phyloP scores from a whole-genome alignment of 2,797 vertebrate genomes.

The Dipus sagitta region DNA sequence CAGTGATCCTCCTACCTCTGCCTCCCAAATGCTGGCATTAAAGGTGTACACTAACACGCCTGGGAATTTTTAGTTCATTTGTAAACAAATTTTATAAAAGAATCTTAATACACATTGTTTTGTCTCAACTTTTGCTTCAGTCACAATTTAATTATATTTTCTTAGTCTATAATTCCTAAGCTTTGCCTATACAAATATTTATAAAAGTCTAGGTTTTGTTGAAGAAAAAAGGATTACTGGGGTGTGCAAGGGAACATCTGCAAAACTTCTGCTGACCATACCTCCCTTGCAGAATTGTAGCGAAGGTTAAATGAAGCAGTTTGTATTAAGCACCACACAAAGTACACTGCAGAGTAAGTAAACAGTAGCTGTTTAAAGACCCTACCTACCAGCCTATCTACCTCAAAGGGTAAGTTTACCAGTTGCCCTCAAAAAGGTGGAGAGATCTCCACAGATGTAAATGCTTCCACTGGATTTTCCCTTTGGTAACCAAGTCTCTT shows the following conservation, averaged over 20 bases:
- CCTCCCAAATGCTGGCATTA: too few relatives aligned
- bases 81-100: slow-evolving; percentile 38
- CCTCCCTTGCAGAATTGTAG: neutral
- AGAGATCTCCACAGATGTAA: neutral
- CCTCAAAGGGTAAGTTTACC: neutral
- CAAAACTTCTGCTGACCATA: neutral
- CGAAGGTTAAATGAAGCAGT: slow-evolving; percentile 8
- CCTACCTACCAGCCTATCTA: neutral
- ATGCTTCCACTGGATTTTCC: neutral
- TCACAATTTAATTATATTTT: neutral
- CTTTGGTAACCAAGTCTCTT: neutral
- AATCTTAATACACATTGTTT: neutral
- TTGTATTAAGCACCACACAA: neutral
- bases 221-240: neutral
- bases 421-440: neutral
- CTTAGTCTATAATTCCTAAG: slow-evolving; percentile 43
- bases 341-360: neutral
- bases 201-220: slow-evolving; percentile 31
- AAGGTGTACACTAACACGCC: too few relatives aligned
- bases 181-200: slow-evolving; percentile 13
- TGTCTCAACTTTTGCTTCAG: neutral
- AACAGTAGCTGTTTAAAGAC: neutral
- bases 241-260: neutral
- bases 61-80: slow-evolving; percentile 33
- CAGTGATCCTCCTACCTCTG: too few relatives aligned